Evolutionary conservation across 2,797 vertebrate species (phyloP).

Genomic region (Sebastes dallii): DNA sequence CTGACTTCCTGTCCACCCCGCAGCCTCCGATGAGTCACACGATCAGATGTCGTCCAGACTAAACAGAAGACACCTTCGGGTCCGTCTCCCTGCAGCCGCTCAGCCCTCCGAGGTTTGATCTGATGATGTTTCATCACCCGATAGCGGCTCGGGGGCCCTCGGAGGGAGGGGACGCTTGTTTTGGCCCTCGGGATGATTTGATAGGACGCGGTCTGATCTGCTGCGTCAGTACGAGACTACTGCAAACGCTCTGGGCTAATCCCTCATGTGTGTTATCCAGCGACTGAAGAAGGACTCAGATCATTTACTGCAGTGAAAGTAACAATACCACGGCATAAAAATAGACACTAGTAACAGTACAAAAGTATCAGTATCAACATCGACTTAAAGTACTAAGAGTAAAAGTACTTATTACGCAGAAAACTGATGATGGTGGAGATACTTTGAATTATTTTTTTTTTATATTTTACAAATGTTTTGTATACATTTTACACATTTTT

Average conservation of each 20-base stretch:
- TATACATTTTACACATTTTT: too few species aligned
- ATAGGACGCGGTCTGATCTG: slow-evolving; percentile 3
- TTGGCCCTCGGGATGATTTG: slow-evolving; percentile 41
- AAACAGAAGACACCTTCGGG: slow-evolving; percentile 31
- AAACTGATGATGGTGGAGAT: not conserved
- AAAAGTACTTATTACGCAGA: not conserved
- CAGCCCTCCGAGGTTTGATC: not conserved
- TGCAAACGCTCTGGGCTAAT: not conserved
- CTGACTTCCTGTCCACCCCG: slow-evolving; percentile 35
- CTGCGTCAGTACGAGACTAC: not conserved
- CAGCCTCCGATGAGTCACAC: slow-evolving; percentile 19
- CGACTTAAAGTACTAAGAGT: not conserved
- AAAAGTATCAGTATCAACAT: too few species aligned
- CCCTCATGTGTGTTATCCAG: not conserved
- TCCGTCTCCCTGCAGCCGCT: not conserved
- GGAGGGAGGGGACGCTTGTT: slow-evolving; percentile 29
- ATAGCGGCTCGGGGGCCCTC: slow-evolving; percentile 6
- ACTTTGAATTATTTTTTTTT: fast-evolving
- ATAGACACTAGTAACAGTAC: too few species aligned
- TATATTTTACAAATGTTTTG: too few species aligned
- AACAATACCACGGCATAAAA: not conserved
- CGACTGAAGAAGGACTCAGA: too few species aligned
- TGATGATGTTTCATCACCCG: slow-evolving; percentile 1
- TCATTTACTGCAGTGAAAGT: not conserved
- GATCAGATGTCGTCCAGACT: slow-evolving; percentile 39